Conservation (phyloP, 2,888 invertebrate genomes). For the Hypselothyrea guttata region DNA sequence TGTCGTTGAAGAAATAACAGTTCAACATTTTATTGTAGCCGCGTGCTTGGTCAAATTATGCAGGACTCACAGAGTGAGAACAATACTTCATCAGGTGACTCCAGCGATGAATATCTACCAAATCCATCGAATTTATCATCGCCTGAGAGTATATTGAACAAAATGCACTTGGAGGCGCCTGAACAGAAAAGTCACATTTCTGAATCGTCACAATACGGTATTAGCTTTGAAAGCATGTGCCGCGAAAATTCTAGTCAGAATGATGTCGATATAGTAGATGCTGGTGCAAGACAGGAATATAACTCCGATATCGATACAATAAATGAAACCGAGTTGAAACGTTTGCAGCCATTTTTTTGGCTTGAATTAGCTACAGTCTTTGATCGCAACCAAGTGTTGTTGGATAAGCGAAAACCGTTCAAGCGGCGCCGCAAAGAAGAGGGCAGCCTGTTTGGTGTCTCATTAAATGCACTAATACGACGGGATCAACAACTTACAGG, state of each 20-base stretch:
- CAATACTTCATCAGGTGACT: slow-evolving; percentile 82
- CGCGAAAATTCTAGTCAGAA: slow-evolving; percentile 80
- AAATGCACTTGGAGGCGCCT: slow-evolving; percentile 74
- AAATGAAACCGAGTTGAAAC: slow-evolving; percentile 89
- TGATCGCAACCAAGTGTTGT: slow-evolving; percentile 89
- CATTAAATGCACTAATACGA: slow-evolving; percentile 90
- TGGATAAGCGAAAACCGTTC: slow-evolving; percentile 90
- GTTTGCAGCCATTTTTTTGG: slow-evolving; percentile 90
- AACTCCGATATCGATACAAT: slow-evolving; percentile 85
- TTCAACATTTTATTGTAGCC: slow-evolving; percentile 40
- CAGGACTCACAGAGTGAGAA: slow-evolving; percentile 83
- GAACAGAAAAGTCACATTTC: slow-evolving; percentile 78
- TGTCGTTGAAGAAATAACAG: no score
- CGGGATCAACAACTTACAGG: slow-evolving; percentile 92
- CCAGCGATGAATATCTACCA: slow-evolving; percentile 77
- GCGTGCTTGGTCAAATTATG: slow-evolving; percentile 78
- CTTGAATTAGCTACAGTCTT: slow-evolving; percentile 91
- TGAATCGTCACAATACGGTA: slow-evolving; percentile 77
- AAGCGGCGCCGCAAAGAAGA: slow-evolving; percentile 92
- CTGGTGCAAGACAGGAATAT: slow-evolving; percentile 71
- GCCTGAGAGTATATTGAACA: slow-evolving; percentile 75
- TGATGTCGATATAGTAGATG: slow-evolving; percentile 76
- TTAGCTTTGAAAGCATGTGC: slow-evolving; percentile 85
- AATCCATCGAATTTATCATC: slow-evolving; percentile 67
- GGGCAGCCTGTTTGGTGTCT: slow-evolving; percentile 93